These are phyloP conservation scores for Fragum sueziense DNA, from an alignment of 2,888 invertebrate genomes.

Conservation along the genomic window DNA sequence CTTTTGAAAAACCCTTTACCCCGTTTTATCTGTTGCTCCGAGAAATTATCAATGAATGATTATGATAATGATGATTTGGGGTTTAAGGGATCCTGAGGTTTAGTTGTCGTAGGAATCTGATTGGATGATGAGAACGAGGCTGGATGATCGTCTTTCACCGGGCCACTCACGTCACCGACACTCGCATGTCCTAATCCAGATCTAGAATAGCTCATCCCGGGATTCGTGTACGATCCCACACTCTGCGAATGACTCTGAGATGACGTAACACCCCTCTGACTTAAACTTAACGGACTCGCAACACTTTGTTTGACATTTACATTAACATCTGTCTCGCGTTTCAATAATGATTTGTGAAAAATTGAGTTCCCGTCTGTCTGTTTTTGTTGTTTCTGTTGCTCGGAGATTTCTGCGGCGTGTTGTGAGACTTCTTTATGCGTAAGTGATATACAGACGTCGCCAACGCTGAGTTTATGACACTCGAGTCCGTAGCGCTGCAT, in stretches of 20 bases:
- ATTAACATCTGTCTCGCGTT: conserved; percentile 21
- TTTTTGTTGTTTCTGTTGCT: conserved; percentile 66
- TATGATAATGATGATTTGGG: conserved; percentile 41
- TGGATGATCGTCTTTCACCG: conserved; percentile 10
- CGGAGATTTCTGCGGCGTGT: conserved; percentile 72
- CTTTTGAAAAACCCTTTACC: no score
- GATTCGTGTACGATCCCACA: conserved; percentile 18
- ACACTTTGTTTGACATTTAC: no score
- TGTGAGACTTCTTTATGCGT: conserved; percentile 83
- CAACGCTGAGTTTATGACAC: conserved; percentile 92
- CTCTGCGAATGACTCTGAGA: conserved; percentile 33
- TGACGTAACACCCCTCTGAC: neutral
- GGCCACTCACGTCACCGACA: conserved; percentile 4
- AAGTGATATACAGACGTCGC: conserved; percentile 93
- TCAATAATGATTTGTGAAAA: conserved; percentile 33
- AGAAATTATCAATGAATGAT: no score
- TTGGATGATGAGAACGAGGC: conserved; percentile 20
- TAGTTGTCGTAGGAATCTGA: conserved; percentile 40
- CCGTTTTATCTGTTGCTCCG: no score
- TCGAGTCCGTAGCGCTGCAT: conserved; percentile 89
- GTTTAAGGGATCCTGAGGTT: conserved; percentile 48
- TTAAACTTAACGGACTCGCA: no score
- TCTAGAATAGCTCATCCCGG: conserved; percentile 44
- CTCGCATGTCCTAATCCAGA: conserved; percentile 46
- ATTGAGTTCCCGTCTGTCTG: conserved; percentile 21